A percentile compares a stretch with the other conserved stretches of the same genome.
Conservation (phyloP, 1,140 invertebrate species). For the Megathymus violae region DNA sequence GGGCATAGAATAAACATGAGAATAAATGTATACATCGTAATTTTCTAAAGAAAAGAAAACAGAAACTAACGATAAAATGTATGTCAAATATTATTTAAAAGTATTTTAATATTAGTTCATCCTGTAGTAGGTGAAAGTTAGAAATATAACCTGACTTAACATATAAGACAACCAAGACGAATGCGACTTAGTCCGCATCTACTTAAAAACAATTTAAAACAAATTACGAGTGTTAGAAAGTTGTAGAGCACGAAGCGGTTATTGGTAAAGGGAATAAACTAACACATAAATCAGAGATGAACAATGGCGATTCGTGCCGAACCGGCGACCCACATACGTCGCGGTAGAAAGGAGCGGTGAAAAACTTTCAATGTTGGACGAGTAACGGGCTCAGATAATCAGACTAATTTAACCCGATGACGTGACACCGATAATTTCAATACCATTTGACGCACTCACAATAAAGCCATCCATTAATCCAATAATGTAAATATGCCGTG, state of each 20-base stretch:
- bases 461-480: not conserved
- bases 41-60: not conserved
- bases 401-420: slow-evolving; percentile 26
- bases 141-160: not conserved
- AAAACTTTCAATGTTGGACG: slow-evolving; percentile 53
- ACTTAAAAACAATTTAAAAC: slow-evolving; percentile 12
- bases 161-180: not conserved
- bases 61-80: not conserved
- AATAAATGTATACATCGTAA: not conserved
- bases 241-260: slow-evolving; percentile 39
- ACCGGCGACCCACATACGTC: slow-evolving; percentile 64
- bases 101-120: not conserved
- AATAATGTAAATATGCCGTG: slow-evolving; percentile 4
- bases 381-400: slow-evolving; percentile 56
- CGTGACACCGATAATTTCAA: slow-evolving; percentile 16
- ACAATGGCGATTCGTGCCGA: slow-evolving; percentile 66
- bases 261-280: slow-evolving; percentile 51
- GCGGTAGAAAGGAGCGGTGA: slow-evolving; percentile 48
- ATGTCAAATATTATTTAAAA: not conserved
- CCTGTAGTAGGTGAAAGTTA: not conserved
- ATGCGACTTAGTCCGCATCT: not conserved
- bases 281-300: slow-evolving; percentile 62
- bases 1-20: not conserved
- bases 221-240: slow-evolving; percentile 44
- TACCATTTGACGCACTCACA: slow-evolving; percentile 2